Evolutionary conservation across 2,113 vertebrate species (phyloP), one percentile per base, ranked within the genome.

Genomic region (Hepsetus odoe): DNA sequence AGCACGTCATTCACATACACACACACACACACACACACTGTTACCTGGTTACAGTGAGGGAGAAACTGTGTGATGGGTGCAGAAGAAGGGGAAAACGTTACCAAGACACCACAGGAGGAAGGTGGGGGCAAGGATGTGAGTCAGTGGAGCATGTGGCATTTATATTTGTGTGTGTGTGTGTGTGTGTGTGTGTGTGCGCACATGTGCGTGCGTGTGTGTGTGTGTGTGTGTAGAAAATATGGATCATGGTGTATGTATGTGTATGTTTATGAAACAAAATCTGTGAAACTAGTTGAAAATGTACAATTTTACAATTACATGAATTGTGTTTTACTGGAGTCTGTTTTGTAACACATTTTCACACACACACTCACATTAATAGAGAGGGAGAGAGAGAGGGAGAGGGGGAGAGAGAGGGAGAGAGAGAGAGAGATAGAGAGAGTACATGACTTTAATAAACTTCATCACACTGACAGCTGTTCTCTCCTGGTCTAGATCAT

Each of bases 21-120:
- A 9, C 62, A 65, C 69, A 53, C 32, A 24, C 53, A 73, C 56
- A 40, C 53, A 9, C 62, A 65, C 69, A 53, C 32, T 30, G 89
- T 93, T 92, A 92, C 91, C 92, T 90, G 86, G 89, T 91, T 92
- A 93, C 90, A 76, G 79, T 67, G 53, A n/a, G 24, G 80, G 74
- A 80, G 30, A 51, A 24, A 46, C 10, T 83, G 72, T 56, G 74
- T 42, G 14, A 62, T 24, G 73, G 59, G 30, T 35, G 44, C 28
- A 55, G 40, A 77, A 38, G 26, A 61, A 49, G 49, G 66, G 26
- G 26, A n/a, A 70, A 40, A 70, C 14, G 55, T 70, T 70, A 70
- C 66, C 40, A 77, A 77, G 76, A 70, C 65, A 77, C 76, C 76
- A 70, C 12, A 49, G 66, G 20, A 61, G 40, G 53, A 77, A 33